These are phyloP conservation scores for Plotosus lineatus DNA, from an alignment of 2,113 vertebrate genomes.

Conservation along the genomic window DNA sequence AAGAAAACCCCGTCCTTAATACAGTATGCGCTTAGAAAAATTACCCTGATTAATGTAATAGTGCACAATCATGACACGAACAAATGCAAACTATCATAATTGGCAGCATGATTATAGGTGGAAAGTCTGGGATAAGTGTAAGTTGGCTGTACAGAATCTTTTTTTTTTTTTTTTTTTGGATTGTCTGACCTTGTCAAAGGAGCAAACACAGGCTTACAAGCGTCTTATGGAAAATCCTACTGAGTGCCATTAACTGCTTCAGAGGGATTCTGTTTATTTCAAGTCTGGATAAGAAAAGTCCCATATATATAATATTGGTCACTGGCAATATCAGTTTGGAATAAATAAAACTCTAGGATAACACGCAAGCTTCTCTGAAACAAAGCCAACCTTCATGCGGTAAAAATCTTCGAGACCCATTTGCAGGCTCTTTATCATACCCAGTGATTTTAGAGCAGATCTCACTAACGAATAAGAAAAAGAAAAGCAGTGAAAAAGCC, in stretches of 20 bases:
- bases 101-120: background rate
- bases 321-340: conserved; percentile 10
- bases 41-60: background rate
- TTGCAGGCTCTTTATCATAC: background rate
- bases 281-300: background rate
- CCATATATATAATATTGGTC: background rate
- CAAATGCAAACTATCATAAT: background rate
- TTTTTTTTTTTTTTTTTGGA: background rate
- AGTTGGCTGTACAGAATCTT: background rate
- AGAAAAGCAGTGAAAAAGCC: background rate
- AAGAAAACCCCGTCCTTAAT: background rate
- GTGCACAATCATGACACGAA: background rate
- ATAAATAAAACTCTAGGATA: conserved; percentile 2
- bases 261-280: conserved; percentile 13
- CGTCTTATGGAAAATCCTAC: background rate
- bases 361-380: background rate
- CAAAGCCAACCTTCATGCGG: background rate
- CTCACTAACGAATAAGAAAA: background rate
- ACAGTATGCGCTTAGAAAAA: background rate
- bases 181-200: background rate
- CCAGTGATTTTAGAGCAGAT: background rate
- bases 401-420: background rate
- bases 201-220: background rate
- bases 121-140: background rate
- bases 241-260: background rate